Evolutionary conservation across 2,888 invertebrate genomes (phyloP).

Genomic region (Microctonus brassicae): DNA sequence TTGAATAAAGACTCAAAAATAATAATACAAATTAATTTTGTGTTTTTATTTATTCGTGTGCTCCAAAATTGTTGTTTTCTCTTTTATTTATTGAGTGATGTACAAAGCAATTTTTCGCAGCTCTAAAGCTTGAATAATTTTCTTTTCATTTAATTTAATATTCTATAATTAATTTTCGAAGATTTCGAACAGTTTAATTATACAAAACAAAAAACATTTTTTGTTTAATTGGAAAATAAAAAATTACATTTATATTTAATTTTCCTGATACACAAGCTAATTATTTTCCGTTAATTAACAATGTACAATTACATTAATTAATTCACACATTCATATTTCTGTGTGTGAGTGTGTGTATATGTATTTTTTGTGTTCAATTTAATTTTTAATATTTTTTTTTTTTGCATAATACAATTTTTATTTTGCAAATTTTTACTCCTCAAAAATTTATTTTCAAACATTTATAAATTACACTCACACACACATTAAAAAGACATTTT

Average conservation of each 20-base stretch:
- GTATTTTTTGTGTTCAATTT: background rate
- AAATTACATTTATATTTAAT: background rate
- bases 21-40: no score
- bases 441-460: background rate
- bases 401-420: background rate
- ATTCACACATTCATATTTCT: background rate
- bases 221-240: no score
- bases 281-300: slow-evolving; percentile 25
- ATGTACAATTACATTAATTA: slow-evolving; percentile 10
- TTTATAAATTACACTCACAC: slow-evolving; percentile 5
- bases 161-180: no score
- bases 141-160: no score
- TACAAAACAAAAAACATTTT: no score
- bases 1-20: no score
- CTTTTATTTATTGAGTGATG: no score
- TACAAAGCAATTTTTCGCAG: no score
- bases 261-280: background rate
- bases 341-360: background rate
- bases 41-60: no score
- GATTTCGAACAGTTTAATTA: no score
- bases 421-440: background rate
- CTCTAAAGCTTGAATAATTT: no score
- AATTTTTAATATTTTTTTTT: background rate
- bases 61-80: no score
- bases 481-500: slow-evolving; percentile 14